A percentile compares a stretch with the other conserved stretches of the same genome.
These are phyloP conservation scores for Cervus canadensis DNA, from an alignment of 2,113 vertebrate genomes.

Conservation along the genomic window DNA sequence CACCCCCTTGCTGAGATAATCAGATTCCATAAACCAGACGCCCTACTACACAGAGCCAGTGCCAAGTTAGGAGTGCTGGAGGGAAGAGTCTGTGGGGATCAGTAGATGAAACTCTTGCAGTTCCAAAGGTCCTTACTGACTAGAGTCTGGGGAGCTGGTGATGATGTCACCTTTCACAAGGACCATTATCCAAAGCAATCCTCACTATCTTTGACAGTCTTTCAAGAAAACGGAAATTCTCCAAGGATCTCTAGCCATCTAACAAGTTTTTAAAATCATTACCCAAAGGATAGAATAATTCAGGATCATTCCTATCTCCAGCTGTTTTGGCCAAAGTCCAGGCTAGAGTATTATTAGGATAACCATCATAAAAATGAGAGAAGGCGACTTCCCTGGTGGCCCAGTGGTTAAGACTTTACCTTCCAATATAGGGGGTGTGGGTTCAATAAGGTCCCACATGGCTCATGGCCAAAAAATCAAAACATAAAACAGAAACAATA, in stretches of 20 bases:
- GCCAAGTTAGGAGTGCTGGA: background rate
- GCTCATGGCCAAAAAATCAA: background rate
- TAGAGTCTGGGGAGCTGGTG: background rate
- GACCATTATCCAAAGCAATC: background rate
- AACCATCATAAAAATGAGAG: background rate
- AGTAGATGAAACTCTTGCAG: background rate
- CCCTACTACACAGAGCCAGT: background rate
- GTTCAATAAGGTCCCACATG: background rate
- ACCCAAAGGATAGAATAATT: constrained; percentile 12
- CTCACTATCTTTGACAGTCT: background rate
- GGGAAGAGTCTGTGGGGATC: background rate
- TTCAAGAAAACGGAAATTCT: background rate
- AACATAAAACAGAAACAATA: background rate
- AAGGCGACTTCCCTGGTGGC: background rate
- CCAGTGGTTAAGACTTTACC: background rate
- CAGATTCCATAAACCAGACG: background rate
- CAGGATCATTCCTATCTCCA: background rate
- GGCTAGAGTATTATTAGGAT: background rate
- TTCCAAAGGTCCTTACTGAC: background rate
- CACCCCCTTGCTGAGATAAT: background rate
- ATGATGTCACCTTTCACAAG: background rate
- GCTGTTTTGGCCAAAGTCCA: constrained; percentile 5
- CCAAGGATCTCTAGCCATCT: background rate
- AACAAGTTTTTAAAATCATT: background rate
- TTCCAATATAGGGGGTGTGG: background rate